These are phyloP conservation scores for Pseudorectes ferrugineus DNA, from an alignment of 2,113 vertebrate species.

Conservation along the genomic window DNA sequence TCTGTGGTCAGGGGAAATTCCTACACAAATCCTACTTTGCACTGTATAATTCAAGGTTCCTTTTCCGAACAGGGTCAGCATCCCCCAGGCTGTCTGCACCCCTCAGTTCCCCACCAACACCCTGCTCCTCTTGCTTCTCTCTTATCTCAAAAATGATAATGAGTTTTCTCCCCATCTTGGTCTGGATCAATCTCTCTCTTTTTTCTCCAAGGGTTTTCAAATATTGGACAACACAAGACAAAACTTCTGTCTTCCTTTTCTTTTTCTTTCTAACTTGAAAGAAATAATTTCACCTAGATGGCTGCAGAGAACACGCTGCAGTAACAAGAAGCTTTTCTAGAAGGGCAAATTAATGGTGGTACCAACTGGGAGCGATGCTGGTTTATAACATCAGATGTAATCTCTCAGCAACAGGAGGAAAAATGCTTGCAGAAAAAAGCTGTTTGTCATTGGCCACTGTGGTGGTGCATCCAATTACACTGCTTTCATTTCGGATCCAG, in stretches of 20 bases:
- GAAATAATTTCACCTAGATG: neutral
- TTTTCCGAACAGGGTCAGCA: neutral
- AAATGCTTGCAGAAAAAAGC: conserved; percentile 15
- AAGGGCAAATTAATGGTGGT: conserved; percentile 15
- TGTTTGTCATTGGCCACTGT: neutral
- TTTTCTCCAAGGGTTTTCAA: neutral
- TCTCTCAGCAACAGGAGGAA: neutral
- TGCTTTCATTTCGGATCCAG: neutral
- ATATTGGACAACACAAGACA: neutral
- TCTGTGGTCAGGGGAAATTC: neutral
- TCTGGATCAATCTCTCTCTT: neutral
- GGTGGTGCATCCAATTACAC: neutral
- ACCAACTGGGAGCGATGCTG: neutral
- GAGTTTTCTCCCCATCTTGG: neutral
- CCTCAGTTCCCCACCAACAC: neutral
- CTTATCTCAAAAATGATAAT: neutral
- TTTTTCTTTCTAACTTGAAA: neutral
- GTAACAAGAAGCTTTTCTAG: conserved; percentile 15
- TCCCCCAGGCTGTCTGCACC: neutral
- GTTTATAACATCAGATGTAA: conserved; percentile 40
- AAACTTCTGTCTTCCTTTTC: neutral
- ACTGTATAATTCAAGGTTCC: neutral
- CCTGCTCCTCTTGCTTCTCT: neutral
- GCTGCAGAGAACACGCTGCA: neutral
- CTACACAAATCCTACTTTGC: neutral